Conservation (phyloP, 2,888 invertebrate species). For the Mactromeris polynyma region DNA sequence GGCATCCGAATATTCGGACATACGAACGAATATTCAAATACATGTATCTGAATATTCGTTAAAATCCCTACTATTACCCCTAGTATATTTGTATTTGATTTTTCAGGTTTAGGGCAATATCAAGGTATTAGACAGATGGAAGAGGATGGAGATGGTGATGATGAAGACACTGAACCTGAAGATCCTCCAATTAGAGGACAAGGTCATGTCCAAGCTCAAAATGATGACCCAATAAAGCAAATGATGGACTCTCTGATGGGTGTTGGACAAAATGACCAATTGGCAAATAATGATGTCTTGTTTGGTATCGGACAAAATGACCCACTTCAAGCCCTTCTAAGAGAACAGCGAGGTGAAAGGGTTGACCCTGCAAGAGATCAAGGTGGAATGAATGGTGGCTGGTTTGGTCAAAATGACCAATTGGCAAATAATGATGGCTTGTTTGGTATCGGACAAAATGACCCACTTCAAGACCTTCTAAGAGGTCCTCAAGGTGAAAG, state of each 20-base stretch:
- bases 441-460: neutral
- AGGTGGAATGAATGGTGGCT: too few species aligned
- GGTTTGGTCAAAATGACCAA: neutral
- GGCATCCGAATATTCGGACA: too few species aligned
- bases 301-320: neutral
- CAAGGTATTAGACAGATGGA: neutral
- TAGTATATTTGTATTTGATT: too few species aligned
- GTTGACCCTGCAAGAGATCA: neutral
- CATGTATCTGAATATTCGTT: too few species aligned
- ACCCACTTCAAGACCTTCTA: neutral
- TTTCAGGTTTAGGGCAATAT: neutral
- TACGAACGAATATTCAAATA: too few species aligned
- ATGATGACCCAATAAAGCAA: neutral
- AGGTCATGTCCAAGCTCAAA: neutral
- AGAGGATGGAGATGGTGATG: neutral
- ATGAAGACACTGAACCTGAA: constrained; percentile 20
- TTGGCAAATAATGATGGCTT: neutral
- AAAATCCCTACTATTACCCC: too few species aligned
- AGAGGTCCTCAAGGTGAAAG: constrained; percentile 20
- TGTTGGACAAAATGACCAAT: neutral
- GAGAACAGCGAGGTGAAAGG: constrained; percentile 4
- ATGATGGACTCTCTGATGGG: constrained; percentile 20
- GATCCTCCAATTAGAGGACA: constrained; percentile 6
- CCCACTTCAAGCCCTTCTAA: neutral
- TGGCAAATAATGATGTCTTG: neutral